Percentiles rank a stretch among this genome's conserved stretches.
Conservation (phyloP, 2,113 vertebrate genomes). For the Procavia capensis region DNA sequence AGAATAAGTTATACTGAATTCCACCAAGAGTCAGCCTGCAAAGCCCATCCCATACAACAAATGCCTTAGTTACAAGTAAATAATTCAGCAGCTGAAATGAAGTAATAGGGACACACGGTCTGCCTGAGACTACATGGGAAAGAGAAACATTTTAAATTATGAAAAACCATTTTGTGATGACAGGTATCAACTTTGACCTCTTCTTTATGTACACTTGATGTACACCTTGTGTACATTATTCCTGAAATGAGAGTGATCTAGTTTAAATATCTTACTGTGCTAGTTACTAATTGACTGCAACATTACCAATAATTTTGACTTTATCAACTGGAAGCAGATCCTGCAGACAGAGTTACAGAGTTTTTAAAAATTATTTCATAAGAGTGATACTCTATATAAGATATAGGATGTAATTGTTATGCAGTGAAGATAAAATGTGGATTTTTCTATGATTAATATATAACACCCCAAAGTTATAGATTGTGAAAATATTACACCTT, state of each 20-base stretch:
- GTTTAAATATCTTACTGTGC: background rate
- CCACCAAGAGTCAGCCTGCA: background rate
- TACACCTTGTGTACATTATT: background rate
- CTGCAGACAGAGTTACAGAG: background rate
- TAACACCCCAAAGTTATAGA: background rate
- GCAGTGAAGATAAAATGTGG: background rate
- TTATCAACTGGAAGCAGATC: background rate
- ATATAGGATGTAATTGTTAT: background rate
- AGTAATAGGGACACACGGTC: background rate
- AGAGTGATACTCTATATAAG: background rate
- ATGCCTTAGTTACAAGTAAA: background rate
- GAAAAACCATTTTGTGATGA: background rate
- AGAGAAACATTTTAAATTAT: background rate
- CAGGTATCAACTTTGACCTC: background rate
- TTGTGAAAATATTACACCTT: background rate
- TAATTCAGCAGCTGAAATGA: background rate
- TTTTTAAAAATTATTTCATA: background rate
- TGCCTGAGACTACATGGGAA: background rate
- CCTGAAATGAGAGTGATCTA: background rate
- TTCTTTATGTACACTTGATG: background rate
- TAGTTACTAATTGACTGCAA: background rate
- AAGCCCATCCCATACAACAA: background rate
- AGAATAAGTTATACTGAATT: background rate
- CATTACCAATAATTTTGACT: constrained; percentile 10
- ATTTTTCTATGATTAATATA: background rate